Percentiles rank a stretch among this genome's conserved stretches.
Conservation (phyloP, 2,888 invertebrate genomes). For the Apamea sordens region DNA sequence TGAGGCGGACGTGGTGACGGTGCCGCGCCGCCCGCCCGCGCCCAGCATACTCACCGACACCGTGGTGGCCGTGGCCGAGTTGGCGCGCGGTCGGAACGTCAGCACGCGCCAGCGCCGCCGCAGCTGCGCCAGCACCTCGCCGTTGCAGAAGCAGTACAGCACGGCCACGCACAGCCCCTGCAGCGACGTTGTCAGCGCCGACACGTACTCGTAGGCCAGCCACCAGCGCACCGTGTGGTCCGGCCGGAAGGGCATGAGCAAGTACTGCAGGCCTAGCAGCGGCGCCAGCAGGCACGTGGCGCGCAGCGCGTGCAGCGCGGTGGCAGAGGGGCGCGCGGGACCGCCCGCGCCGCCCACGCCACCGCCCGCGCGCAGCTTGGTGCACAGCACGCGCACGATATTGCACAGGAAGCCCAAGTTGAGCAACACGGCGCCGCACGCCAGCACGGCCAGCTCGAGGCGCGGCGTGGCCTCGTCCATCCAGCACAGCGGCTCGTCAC, state of each 20-base stretch:
- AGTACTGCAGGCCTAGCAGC: slow-evolving; percentile 96
- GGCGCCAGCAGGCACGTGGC: slow-evolving; percentile 97
- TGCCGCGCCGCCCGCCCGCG: slow-evolving; percentile 45
- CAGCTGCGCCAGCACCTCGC: slow-evolving; percentile 97
- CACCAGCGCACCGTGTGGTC: slow-evolving; percentile 93
- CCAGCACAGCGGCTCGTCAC: slow-evolving; percentile 91
- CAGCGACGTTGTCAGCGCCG: slow-evolving; percentile 96
- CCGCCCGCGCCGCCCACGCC: slow-evolving; percentile 90
- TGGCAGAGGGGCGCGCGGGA: slow-evolving; percentile 91
- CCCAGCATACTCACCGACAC: slow-evolving; percentile 93
- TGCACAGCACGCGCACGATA: slow-evolving; percentile 96
- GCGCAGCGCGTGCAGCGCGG: slow-evolving; percentile 94
- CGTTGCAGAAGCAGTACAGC: slow-evolving; percentile 98
- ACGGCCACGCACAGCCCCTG: slow-evolving; percentile 98
- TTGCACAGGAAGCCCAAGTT: slow-evolving; percentile 97
- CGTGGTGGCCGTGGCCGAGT: slow-evolving; percentile 96
- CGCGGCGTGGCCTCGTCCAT: slow-evolving; percentile 93
- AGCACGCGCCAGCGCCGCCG: slow-evolving; percentile 96
- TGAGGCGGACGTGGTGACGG: slow-evolving; percentile 46
- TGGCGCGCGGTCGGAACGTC: slow-evolving; percentile 94
- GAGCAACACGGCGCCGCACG: slow-evolving; percentile 94
- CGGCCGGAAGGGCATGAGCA: slow-evolving; percentile 96
- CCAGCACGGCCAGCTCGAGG: slow-evolving; percentile 94
- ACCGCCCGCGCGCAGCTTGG: slow-evolving; percentile 94
- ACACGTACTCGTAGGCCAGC: slow-evolving; percentile 94